Evolutionary conservation across 2,797 vertebrate genomes (phyloP).

Genomic region (Myiotriccus ornatus): DNA sequence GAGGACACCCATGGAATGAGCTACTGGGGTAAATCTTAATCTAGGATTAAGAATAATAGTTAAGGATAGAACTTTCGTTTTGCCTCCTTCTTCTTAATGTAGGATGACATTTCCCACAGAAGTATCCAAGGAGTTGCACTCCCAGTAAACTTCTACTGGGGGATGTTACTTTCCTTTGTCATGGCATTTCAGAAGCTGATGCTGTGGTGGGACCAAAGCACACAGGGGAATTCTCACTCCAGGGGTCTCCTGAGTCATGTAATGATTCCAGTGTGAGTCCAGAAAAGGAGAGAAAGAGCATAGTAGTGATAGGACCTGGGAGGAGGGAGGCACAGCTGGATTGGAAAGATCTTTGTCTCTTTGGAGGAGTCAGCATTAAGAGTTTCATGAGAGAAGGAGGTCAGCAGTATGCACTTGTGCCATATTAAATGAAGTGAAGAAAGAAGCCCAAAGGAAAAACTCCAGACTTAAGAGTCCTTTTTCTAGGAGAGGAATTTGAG

Average conservation of each 20-base stretch:
- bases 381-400: not conserved
- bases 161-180: not conserved
- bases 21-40: not conserved
- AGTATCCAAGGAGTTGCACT: not conserved
- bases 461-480: not conserved
- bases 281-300: not conserved
- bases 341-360: not conserved
- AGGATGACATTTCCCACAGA: not conserved
- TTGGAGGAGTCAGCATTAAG: not conserved
- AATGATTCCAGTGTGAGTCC: not conserved
- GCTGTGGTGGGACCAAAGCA: not conserved
- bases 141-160: not conserved
- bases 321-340: not conserved
- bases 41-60: not conserved
- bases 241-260: fast-evolving
- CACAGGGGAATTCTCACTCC: not conserved
- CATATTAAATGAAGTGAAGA: not conserved
- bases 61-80: not conserved
- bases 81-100: not conserved
- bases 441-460: not conserved
- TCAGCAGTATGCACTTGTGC: not conserved
- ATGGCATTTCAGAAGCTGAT: not conserved
- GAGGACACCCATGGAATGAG: not conserved
- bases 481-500: not conserved
- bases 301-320: not conserved